Conservation (phyloP, 2,888 invertebrate species). For the Leptodirus hochenwartii region DNA sequence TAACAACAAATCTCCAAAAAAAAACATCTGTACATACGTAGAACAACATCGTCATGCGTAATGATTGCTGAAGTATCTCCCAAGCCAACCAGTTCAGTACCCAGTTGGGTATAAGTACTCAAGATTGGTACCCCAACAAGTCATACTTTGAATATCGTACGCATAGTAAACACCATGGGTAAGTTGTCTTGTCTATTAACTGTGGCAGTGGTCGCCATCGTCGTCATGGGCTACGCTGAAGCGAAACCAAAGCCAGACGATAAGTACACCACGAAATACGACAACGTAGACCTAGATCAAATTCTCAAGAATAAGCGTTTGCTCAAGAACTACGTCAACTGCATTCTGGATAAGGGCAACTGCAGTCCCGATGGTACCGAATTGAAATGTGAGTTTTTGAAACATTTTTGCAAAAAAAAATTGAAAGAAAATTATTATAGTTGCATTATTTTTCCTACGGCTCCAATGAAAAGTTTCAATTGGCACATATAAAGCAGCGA, state of each 20-base stretch:
- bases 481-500: too few species aligned
- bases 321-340: slow-evolving; percentile 24
- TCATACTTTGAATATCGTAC: too few species aligned
- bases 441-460: slow-evolving; percentile 2
- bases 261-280: slow-evolving; percentile 41
- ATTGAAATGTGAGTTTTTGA: slow-evolving; percentile 41
- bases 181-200: too few species aligned
- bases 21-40: too few species aligned
- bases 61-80: too few species aligned
- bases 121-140: too few species aligned
- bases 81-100: too few species aligned
- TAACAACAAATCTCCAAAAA: too few species aligned
- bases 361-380: slow-evolving; percentile 54
- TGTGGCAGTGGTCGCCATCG: slow-evolving; percentile 12
- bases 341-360: slow-evolving; percentile 41
- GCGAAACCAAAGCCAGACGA: slow-evolving; percentile 14
- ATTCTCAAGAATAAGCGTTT: slow-evolving; percentile 45
- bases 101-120: too few species aligned
- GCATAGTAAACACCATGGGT: too few species aligned
- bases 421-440: slow-evolving; percentile 1
- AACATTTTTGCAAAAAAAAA: slow-evolving; percentile 2
- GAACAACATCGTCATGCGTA: too few species aligned
- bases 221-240: slow-evolving; percentile 10
- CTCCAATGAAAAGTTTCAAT: not conserved
- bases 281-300: slow-evolving; percentile 48